Conservation (phyloP, 2,113 vertebrate species). For the Pollimyrus isidori region DNA sequence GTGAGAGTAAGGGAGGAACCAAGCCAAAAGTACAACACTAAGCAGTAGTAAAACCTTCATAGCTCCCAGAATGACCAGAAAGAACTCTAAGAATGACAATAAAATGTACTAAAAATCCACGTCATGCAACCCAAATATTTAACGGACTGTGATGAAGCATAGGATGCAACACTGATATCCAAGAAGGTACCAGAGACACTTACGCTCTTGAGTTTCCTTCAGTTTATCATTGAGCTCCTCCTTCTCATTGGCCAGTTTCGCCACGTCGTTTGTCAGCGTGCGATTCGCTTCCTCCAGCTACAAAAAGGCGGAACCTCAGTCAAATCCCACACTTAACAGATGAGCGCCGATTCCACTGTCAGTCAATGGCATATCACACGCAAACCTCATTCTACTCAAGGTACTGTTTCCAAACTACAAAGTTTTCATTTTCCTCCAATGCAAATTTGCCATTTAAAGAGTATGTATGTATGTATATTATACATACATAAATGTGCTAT, state of each 20-base stretch:
- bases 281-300: conserved; percentile 94
- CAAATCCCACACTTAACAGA: background rate
- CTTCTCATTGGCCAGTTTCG: conserved; percentile 88
- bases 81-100: background rate
- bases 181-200: conserved; percentile 40
- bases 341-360: background rate
- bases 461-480: too few species aligned
- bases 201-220: conserved; percentile 83
- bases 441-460: too few species aligned
- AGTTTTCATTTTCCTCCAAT: background rate
- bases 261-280: conserved; percentile 86
- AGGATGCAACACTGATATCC: background rate
- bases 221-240: conserved; percentile 92
- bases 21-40: conserved; percentile 16
- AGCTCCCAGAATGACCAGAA: background rate
- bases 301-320: background rate
- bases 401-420: background rate
- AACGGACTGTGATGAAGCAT: background rate
- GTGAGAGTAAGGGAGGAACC: conserved; percentile 2
- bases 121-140: background rate
- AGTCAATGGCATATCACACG: background rate
- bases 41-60: background rate
- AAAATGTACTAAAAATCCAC: background rate
- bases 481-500: too few species aligned
- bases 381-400: background rate